A percentile compares a stretch with the other conserved stretches of the same genome.
These are phyloP conservation scores for Leptoclinus maculatus DNA, from an alignment of 2,797 vertebrate genomes.

Conservation along the genomic window DNA sequence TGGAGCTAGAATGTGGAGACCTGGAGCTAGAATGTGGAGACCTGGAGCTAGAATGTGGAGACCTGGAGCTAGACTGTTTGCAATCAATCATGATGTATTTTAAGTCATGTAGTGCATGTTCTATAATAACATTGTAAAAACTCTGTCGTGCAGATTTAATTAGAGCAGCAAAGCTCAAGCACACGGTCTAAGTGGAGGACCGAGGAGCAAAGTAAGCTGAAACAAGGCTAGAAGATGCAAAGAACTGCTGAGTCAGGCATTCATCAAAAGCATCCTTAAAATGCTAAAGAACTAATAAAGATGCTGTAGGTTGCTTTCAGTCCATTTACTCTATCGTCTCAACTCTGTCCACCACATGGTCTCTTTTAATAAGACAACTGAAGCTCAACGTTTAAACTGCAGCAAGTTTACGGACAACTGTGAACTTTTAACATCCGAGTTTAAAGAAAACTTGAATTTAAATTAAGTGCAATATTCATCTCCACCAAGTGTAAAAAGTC, in stretches of 20 bases:
- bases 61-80: not conserved
- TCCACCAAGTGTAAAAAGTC: slow-evolving; percentile 48
- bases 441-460: slow-evolving; percentile 53
- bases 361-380: not conserved
- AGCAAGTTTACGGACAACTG: not conserved
- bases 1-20: not conserved
- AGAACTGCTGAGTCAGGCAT: slow-evolving; percentile 11
- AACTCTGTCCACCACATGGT: not conserved
- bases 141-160: slow-evolving; percentile 42
- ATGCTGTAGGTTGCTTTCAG: not conserved
- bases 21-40: not conserved
- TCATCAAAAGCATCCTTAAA: not conserved
- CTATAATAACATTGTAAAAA: too few species aligned
- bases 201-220: slow-evolving; percentile 46
- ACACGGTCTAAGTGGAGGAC: slow-evolving; percentile 1
- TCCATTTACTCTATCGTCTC: not conserved
- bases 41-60: too few species aligned
- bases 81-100: too few species aligned
- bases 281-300: too few species aligned
- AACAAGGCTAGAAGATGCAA: not conserved
- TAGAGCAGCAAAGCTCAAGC: slow-evolving; percentile 26
- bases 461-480: slow-evolving; percentile 61
- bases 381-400: not conserved
- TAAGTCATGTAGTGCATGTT: too few species aligned
- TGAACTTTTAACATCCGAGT: not conserved